These are phyloP conservation scores for Cataglyphis cursor DNA, from an alignment of 2,888 invertebrate genomes.

Conservation along the genomic window DNA sequence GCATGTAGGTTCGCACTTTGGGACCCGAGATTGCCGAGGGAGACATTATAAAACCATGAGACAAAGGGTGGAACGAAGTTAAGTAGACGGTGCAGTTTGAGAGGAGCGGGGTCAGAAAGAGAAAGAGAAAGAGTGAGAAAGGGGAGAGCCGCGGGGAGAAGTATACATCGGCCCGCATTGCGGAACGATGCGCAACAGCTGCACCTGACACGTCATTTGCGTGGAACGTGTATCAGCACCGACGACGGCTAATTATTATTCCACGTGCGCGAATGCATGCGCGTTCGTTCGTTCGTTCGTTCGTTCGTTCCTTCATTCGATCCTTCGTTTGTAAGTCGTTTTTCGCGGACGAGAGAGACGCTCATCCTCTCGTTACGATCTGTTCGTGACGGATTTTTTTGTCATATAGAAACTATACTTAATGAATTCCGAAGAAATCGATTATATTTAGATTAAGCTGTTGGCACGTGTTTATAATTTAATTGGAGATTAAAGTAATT, in stretches of 20 bases:
- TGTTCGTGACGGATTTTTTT: neutral
- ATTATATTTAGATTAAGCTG: neutral
- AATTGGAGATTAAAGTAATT: neutral
- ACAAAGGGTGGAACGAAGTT: slow-evolving; percentile 57
- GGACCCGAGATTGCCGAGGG: slow-evolving; percentile 63
- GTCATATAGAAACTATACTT: neutral
- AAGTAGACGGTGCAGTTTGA: slow-evolving; percentile 47
- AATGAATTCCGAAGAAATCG: neutral
- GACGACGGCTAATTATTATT: slow-evolving; percentile 83
- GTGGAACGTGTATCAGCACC: slow-evolving; percentile 83
- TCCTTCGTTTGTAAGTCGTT: neutral
- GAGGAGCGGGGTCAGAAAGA: slow-evolving; percentile 11
- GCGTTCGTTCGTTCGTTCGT: slow-evolving; percentile 62
- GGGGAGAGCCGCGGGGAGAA: slow-evolving; percentile 55
- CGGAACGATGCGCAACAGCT: slow-evolving; percentile 84
- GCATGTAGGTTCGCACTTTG: slow-evolving; percentile 73
- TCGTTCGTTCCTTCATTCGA: slow-evolving; percentile 57
- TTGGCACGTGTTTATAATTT: neutral
- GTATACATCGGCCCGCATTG: slow-evolving; percentile 81
- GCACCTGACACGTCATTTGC: slow-evolving; percentile 84
- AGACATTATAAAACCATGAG: slow-evolving; percentile 66
- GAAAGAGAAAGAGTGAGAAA: slow-evolving; percentile 41
- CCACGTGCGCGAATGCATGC: slow-evolving; percentile 74
- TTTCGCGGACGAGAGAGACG: slow-evolving; percentile 7
- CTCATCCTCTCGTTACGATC: neutral